Evolutionary conservation across 92 coral and sea anemone species (phyloP), one percentile per base, ranked within the genome.

Genomic region (Desmophyllum pertusum): DNA sequence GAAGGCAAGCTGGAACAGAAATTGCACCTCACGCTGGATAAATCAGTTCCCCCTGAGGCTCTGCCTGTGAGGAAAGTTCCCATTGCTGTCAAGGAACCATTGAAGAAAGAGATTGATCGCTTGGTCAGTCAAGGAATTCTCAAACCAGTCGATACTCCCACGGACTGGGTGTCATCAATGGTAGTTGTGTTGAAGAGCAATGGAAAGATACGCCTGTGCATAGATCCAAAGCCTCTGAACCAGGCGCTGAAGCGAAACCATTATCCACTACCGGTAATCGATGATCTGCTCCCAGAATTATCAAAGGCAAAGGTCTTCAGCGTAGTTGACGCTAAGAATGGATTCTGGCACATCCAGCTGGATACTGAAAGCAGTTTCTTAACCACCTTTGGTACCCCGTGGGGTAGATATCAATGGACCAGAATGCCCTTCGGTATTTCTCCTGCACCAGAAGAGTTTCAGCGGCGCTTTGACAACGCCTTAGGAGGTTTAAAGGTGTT

Each of bases 71-170:
- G n/a, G 63, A 87, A 80, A 73, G 89, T 69, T 33, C 87, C 87
- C 1, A 61, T 85, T 52, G 85, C 89, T 41, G 35, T 69, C 15
- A 84, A 70, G 72, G 91, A 88, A 45, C 84, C 84, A 17, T 40
- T 88, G 31, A 88, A 88, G 71, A 57, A 67, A 68, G 88, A 84
- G 67, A 41, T 84, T 33, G 91, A 84, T 42, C 85, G 87, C 71
- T 67, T 89, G 3, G 76, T 43, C 8, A 33, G 27, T 13, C 66
- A 76, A 39, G 52, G 19, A 17, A 55, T 57, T 55, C 81, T 76
- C 63, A 10, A 46, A 36, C 78, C 78, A 10, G 78, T 29, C 13
- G 59, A 73, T 46, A 51, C 42, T 29, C 78, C 78, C 13, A 55
- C 63, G 2, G 63, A 55, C 2, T 55, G 63, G 63, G 68, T 75